A percentile compares a stretch with the other conserved stretches of the same genome.
Evolutionary conservation across 2,797 vertebrate genomes (phyloP).

Genomic region (Buceros bicornis): DNA sequence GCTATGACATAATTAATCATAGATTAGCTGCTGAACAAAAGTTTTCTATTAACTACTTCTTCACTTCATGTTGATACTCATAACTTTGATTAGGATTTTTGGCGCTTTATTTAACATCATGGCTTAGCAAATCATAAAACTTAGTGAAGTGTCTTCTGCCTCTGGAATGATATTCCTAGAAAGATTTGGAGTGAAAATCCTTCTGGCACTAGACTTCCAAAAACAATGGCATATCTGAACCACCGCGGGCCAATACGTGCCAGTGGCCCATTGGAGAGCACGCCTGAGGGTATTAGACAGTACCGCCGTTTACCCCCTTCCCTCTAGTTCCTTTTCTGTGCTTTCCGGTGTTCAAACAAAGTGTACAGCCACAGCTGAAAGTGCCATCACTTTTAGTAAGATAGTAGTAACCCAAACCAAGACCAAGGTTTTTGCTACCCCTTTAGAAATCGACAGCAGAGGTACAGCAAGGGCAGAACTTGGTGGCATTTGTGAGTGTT

Average conservation of each 20-base stretch:
- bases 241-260: not conserved
- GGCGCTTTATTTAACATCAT: conserved; percentile 23
- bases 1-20: conserved; percentile 50
- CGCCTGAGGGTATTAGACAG: not conserved
- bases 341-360: not conserved
- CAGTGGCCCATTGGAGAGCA: not conserved
- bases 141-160: not conserved
- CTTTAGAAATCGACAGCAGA: not conserved
- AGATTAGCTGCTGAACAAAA: not conserved
- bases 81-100: conserved; percentile 53
- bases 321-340: not conserved
- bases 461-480: not conserved
- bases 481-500: rapidly evolving
- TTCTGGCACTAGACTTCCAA: not conserved
- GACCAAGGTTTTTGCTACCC: not conserved
- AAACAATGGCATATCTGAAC: not conserved
- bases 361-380: not conserved
- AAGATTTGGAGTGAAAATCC: not conserved
- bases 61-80: conserved; percentile 37
- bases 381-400: too few species aligned
- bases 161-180: not conserved
- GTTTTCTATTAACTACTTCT: conserved; percentile 44
- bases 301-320: not conserved
- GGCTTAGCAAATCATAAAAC: not conserved
- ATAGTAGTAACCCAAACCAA: not conserved